phyloP scores from a whole-genome alignment of 2,797 vertebrate genomes.

The Gymnopithys bicolor region DNA sequence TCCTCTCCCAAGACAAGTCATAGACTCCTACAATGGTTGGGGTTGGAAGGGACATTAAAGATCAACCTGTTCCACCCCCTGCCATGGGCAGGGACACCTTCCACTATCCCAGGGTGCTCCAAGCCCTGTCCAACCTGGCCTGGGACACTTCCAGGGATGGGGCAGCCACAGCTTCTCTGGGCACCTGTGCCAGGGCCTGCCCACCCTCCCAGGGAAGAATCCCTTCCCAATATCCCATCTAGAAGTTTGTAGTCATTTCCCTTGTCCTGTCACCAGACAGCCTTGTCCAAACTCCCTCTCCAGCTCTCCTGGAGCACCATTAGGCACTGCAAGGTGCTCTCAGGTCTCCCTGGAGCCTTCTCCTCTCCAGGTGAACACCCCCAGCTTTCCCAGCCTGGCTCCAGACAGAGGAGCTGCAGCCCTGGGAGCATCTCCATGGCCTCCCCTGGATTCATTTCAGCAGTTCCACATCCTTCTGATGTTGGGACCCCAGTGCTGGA shows the following conservation, averaged over 20 bases:
- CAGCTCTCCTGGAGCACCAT: background rate
- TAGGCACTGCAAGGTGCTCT: accelerated
- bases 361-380: accelerated
- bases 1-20: background rate
- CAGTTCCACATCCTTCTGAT: background rate
- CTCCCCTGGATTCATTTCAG: background rate
- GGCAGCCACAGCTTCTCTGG: background rate
- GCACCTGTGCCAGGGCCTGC: accelerated
- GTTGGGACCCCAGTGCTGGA: background rate
- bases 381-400: too few relatives aligned
- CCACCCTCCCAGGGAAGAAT: accelerated
- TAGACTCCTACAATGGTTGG: background rate
- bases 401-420: too few relatives aligned
- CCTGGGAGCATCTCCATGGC: too few relatives aligned
- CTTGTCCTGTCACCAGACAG: too few relatives aligned
- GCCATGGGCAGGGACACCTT: background rate
- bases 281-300: background rate
- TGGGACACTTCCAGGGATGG: accelerated
- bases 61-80: background rate
- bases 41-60: background rate
- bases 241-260: background rate
- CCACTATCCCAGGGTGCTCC: accelerated
- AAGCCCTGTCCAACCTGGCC: accelerated
- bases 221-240: background rate
- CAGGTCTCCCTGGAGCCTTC: background rate